These are phyloP conservation scores for Leptocoma aspasia DNA, from an alignment of 2,113 vertebrate species.

Conservation along the genomic window DNA sequence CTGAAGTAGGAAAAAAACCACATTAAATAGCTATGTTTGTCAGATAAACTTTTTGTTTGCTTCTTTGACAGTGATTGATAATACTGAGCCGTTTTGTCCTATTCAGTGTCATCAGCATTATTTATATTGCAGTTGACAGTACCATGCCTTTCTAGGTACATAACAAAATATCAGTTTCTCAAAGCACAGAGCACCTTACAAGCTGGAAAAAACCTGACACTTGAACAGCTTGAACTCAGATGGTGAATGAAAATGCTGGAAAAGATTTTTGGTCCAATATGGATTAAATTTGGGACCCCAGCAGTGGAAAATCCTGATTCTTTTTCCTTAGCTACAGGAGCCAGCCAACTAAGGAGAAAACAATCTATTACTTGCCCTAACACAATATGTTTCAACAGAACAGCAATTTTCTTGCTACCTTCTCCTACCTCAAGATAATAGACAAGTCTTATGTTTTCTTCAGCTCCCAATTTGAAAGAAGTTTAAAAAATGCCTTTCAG, in stretches of 20 bases:
- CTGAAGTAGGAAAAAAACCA: not conserved
- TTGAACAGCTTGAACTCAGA: constrained; percentile 1
- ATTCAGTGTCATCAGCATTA: not conserved
- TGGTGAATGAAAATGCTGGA: not conserved
- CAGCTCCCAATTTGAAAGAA: not conserved
- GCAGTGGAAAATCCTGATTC: not conserved
- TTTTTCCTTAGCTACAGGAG: not conserved
- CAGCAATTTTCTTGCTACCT: not conserved
- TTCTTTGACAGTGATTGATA: not conserved
- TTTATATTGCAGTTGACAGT: not conserved
- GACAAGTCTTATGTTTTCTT: not conserved
- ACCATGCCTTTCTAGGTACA: not conserved
- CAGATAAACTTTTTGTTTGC: not conserved
- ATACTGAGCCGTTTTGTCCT: not conserved
- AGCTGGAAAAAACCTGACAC: not conserved
- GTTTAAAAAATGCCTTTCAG: not conserved
- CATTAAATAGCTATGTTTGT: not conserved
- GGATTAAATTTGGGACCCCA: not conserved
- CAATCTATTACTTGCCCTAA: not conserved
- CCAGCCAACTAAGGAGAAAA: not conserved
- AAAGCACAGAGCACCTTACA: not conserved
- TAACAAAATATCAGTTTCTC: not conserved
- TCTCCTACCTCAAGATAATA: not conserved
- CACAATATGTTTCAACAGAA: not conserved
- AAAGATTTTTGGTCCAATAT: not conserved